These are phyloP conservation scores for Papilio aristodemus DNA, from an alignment of 1,140 invertebrate genomes.

Conservation along the genomic window DNA sequence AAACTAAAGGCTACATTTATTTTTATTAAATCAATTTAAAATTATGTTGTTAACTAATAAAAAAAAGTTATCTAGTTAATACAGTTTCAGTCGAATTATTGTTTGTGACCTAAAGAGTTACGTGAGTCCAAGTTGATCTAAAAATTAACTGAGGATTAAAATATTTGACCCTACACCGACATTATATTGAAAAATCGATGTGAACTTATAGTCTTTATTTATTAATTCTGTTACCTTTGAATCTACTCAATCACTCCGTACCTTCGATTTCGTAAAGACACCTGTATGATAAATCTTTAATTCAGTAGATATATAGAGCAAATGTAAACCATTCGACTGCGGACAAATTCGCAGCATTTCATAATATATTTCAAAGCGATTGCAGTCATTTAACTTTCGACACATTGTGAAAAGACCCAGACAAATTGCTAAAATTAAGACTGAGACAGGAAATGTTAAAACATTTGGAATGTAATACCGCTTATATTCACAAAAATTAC, in stretches of 20 bases:
- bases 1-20: too few relatives aligned
- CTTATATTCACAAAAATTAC: too few relatives aligned
- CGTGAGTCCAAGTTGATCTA: too few relatives aligned
- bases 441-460: background rate
- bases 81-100: too few relatives aligned
- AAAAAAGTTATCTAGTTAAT: too few relatives aligned
- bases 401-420: conserved; percentile 10
- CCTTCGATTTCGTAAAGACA: background rate
- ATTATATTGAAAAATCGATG: too few relatives aligned
- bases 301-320: conserved; percentile 8
- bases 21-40: too few relatives aligned
- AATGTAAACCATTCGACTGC: conserved; percentile 10
- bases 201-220: background rate
- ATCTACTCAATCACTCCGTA: background rate
- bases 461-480: too few relatives aligned
- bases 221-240: background rate
- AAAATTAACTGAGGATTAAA: too few relatives aligned
- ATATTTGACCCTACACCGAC: too few relatives aligned
- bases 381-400: conserved; percentile 4
- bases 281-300: conserved; percentile 15
- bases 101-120: too few relatives aligned
- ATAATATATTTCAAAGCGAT: conserved; percentile 19
- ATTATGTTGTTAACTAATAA: too few relatives aligned
- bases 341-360: conserved; percentile 9
- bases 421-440: conserved; percentile 19